phyloP scores from a whole-genome alignment of 2,797 vertebrate species.

The Discoglossus pictus region DNA sequence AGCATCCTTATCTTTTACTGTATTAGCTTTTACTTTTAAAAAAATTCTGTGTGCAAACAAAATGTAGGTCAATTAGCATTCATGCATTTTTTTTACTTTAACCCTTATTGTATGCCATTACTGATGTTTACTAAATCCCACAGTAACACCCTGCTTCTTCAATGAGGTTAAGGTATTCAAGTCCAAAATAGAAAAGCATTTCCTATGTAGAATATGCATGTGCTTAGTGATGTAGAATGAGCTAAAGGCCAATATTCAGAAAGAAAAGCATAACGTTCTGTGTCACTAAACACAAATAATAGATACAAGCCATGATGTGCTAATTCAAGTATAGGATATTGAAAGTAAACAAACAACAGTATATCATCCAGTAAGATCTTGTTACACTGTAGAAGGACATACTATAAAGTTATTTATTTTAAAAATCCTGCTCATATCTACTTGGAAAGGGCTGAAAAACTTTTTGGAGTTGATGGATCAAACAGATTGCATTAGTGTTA shows the following conservation, averaged over 20 bases:
- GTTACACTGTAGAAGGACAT: no score
- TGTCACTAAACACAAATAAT: not conserved
- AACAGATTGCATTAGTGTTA: no score
- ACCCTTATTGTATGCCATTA: no score
- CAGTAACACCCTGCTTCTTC: no score
- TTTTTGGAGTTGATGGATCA: no score
- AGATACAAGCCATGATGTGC: not conserved
- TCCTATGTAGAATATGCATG: not conserved
- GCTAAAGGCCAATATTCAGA: not conserved
- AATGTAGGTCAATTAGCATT: constrained; percentile 7
- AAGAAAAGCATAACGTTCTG: not conserved
- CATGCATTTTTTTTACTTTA: constrained; percentile 1
- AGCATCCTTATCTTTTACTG: constrained; percentile 11
- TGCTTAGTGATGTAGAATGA: not conserved
- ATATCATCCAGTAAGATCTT: no score
- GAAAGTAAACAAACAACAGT: not conserved
- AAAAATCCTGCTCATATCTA: no score
- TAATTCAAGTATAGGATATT: not conserved
- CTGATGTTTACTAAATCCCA: no score
- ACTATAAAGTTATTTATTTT: no score
- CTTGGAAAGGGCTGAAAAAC: no score
- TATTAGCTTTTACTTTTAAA: constrained; percentile 21
- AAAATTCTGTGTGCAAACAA: constrained; percentile 6
- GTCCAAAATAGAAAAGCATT: not conserved
- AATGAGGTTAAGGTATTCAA: no score